Conservation (phyloP, 2,113 vertebrate species). For the Cygnus buccinator region DNA sequence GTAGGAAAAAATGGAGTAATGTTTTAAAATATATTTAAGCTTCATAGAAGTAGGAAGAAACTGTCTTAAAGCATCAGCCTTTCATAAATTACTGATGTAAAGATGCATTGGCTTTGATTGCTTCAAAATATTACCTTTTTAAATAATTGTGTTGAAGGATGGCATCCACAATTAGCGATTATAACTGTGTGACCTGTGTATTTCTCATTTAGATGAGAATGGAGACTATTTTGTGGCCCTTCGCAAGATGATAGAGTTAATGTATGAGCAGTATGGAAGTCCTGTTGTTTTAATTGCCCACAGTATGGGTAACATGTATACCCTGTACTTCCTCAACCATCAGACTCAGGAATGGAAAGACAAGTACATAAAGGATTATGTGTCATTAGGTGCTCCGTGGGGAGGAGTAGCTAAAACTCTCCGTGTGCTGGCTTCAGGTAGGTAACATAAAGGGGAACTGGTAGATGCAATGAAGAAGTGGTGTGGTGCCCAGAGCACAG, state of each 20-base stretch:
- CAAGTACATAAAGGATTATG: conserved; percentile 88
- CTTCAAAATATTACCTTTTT: neutral
- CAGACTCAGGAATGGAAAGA: conserved; percentile 96
- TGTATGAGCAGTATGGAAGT: conserved; percentile 86
- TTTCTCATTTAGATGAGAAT: conserved; percentile 88
- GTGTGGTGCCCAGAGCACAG: neutral
- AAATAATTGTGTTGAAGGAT: neutral
- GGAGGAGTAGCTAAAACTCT: conserved; percentile 95
- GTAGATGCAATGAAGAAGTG: neutral
- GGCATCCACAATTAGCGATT: neutral
- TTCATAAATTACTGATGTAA: neutral
- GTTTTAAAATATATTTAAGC: neutral
- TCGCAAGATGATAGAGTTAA: conserved; percentile 90
- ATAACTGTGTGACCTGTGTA: neutral
- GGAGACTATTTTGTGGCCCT: conserved; percentile 88
- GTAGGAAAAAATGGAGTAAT: neutral
- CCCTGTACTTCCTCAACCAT: conserved; percentile 93
- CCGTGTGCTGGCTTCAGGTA: conserved; percentile 92
- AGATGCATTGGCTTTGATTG: neutral
- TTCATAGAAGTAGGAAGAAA: neutral
- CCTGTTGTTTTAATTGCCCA: conserved; percentile 94
- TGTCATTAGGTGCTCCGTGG: conserved; percentile 91
- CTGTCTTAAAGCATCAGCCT: neutral
- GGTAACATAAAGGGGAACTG: neutral
- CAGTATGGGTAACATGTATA: conserved; percentile 99